Evolutionary conservation across 2,797 vertebrate species (phyloP).

Genomic region (Cynodonichthys magdalenae): DNA sequence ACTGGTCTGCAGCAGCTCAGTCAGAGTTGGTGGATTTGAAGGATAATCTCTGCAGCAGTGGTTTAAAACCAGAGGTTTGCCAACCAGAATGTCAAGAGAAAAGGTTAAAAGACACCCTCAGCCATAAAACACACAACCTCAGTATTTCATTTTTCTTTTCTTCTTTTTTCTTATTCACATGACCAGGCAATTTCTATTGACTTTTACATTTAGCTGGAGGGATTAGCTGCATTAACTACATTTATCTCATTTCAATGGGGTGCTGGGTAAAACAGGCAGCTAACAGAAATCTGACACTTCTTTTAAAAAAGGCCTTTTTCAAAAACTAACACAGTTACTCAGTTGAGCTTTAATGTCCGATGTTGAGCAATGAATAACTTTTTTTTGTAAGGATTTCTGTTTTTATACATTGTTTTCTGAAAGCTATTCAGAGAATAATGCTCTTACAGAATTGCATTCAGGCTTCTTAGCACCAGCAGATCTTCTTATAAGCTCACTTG

Average conservation of each 20-base stretch:
- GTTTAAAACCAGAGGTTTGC: conserved; percentile 38
- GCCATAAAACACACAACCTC: conserved; percentile 18
- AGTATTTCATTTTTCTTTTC: not conserved
- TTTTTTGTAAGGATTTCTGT: not conserved
- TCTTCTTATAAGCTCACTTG: not conserved
- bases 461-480: not conserved
- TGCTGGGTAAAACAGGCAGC: conserved; percentile 1
- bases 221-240: conserved; percentile 7
- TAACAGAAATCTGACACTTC: not conserved
- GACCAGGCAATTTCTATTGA: not conserved
- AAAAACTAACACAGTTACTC: not conserved
- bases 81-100: conserved; percentile 31
- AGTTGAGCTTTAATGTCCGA: not conserved
- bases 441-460: not conserved
- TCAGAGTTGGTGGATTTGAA: conserved; percentile 31
- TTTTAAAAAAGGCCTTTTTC: not conserved
- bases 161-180: not conserved
- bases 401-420: not conserved
- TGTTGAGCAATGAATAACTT: not conserved
- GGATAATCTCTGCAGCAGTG: conserved; percentile 46
- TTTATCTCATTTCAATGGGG: conserved; percentile 14
- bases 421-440: not conserved
- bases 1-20: conserved; percentile 33
- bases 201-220: conserved; percentile 10
- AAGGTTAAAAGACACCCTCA: conserved; percentile 38